phyloP scores from a whole-genome alignment of 2,113 vertebrate species.

The Sturnus vulgaris region DNA sequence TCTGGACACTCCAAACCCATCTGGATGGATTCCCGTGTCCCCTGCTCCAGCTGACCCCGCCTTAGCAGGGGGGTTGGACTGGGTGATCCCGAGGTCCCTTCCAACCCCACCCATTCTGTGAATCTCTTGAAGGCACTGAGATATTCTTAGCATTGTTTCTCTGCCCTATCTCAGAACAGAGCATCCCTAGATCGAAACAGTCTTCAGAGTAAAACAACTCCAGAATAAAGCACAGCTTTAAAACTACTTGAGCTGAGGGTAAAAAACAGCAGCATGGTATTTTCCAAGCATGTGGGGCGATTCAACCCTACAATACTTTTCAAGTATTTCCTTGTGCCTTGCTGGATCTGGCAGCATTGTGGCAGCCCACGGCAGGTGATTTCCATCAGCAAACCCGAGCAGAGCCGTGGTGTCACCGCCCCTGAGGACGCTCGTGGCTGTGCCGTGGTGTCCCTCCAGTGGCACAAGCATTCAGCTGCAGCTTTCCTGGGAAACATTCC shows the following conservation, averaged over 20 bases:
- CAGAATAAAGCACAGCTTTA: neutral
- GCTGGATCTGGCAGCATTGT: neutral
- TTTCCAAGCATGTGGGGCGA: rapidly evolving
- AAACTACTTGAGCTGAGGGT: neutral
- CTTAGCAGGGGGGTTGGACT: neutral
- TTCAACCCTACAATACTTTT: neutral
- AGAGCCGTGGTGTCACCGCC: rapidly evolving
- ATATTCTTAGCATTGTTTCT: neutral
- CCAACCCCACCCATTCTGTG: neutral
- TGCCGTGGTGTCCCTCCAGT: constrained; percentile 36
- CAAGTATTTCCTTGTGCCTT: neutral
- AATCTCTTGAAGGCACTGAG: neutral
- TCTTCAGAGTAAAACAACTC: neutral
- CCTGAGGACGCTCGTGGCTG: rapidly evolving
- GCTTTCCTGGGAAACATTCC: neutral
- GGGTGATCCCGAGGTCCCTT: neutral
- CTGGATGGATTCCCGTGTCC: neutral
- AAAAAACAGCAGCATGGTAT: rapidly evolving
- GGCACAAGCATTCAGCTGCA: neutral
- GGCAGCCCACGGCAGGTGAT: rapidly evolving
- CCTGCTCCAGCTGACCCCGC: neutral
- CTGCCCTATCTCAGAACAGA: neutral
- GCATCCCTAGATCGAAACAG: neutral
- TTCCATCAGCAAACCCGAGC: neutral
- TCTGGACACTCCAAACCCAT: neutral